Conservation (phyloP, 1,140 invertebrate species). For the Trichonephila clavata region DNA sequence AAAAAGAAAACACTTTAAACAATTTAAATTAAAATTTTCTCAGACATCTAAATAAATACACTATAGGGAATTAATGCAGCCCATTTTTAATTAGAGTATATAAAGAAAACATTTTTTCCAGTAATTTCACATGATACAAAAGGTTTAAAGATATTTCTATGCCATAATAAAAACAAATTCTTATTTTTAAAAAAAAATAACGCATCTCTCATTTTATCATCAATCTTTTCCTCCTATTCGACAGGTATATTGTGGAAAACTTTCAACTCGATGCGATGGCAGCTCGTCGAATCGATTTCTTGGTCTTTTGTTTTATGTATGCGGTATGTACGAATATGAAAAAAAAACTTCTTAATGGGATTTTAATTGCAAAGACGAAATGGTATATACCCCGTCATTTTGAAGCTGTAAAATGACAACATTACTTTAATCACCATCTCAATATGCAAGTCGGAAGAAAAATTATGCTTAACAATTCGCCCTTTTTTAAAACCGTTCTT, state of each 20-base stretch:
- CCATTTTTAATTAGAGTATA: too few species aligned
- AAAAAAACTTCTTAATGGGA: slow-evolving; percentile 15
- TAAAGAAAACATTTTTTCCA: too few species aligned
- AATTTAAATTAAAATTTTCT: too few species aligned
- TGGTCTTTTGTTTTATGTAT: neutral
- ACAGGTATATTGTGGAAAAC: neutral
- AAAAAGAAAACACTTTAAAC: too few species aligned
- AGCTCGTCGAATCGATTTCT: neutral
- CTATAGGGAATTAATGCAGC: too few species aligned
- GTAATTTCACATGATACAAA: too few species aligned
- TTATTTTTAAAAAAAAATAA: neutral
- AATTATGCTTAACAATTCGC: neutral
- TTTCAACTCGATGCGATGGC: neutral
- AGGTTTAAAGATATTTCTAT: too few species aligned
- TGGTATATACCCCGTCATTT: neutral
- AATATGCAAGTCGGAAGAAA: neutral
- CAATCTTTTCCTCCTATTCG: neutral
- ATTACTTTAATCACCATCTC: neutral
- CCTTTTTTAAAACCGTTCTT: neutral
- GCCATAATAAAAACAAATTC: neutral
- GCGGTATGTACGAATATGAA: neutral
- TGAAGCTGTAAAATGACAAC: neutral
- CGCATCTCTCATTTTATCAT: neutral
- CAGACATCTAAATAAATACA: too few species aligned
- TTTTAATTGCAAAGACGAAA: slow-evolving; percentile 11